Conservation (phyloP, 2,113 vertebrate genomes). For the Macheiramphus alcinus region DNA sequence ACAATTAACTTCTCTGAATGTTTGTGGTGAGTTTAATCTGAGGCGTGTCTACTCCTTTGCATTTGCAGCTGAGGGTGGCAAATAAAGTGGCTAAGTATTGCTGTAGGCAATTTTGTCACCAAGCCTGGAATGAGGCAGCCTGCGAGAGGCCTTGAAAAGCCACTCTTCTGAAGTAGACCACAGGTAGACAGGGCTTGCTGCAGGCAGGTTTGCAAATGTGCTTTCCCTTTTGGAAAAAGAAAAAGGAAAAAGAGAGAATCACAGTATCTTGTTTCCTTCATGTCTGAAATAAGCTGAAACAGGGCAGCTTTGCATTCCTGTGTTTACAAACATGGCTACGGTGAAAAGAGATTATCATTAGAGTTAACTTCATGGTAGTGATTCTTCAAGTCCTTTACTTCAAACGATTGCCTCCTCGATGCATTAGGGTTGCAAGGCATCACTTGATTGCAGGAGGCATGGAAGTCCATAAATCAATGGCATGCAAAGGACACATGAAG, state of each 20-base stretch:
- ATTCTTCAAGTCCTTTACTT: neutral
- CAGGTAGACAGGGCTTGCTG: neutral
- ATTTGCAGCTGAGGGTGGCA: conserved; percentile 2
- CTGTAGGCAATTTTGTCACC: conserved; percentile 1
- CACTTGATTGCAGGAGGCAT: neutral
- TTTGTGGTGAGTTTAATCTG: conserved; percentile 6
- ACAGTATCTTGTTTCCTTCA: neutral
- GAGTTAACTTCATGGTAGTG: neutral
- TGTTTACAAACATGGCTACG: neutral
- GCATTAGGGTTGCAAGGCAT: neutral
- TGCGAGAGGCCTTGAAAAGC: neutral
- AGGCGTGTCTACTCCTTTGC: neutral
- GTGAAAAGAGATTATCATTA: neutral
- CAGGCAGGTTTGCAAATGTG: neutral
- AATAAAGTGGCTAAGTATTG: neutral
- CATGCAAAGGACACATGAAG: neutral
- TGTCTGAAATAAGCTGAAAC: neutral
- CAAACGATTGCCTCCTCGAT: neutral
- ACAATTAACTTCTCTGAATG: neutral
- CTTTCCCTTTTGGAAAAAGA: neutral
- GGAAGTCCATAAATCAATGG: neutral
- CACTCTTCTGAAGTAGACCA: neutral
- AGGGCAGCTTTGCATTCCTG: neutral
- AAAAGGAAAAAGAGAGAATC: neutral
- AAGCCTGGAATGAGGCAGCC: neutral